Conservation (phyloP, 2,113 vertebrate species). For the Ancistrus triradiatus region DNA sequence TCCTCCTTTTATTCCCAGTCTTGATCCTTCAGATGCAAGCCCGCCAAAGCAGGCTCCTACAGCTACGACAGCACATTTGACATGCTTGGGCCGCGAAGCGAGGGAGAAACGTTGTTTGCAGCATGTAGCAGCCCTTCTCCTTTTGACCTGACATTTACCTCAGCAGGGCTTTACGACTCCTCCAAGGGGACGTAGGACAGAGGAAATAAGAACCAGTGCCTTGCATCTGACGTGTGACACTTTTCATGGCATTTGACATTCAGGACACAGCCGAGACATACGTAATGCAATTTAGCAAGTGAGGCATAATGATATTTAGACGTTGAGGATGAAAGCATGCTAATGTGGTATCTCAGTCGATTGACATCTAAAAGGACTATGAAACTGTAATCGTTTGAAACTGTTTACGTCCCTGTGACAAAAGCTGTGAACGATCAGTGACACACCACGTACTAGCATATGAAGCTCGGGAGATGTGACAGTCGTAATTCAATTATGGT, state of each 20-base stretch:
- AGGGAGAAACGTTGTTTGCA: slow-evolving; percentile 55
- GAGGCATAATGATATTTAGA: slow-evolving; percentile 1
- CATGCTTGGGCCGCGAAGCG: slow-evolving; percentile 55
- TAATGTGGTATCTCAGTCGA: background rate
- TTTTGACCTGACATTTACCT: slow-evolving; percentile 59
- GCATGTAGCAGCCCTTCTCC: slow-evolving; percentile 55
- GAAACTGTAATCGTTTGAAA: background rate
- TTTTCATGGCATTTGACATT: slow-evolving; percentile 32
- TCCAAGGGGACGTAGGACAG: slow-evolving; percentile 29
- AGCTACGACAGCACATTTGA: slow-evolving; percentile 61
- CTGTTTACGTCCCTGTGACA: background rate
- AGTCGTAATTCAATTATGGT: slow-evolving; percentile 65
- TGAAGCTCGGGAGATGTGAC: slow-evolving; percentile 48
- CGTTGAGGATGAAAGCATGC: background rate
- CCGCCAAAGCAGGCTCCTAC: slow-evolving; percentile 46
- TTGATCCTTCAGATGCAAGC: slow-evolving; percentile 58
- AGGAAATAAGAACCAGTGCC: slow-evolving; percentile 40
- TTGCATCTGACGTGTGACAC: slow-evolving; percentile 28
- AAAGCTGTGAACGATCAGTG: slow-evolving; percentile 23
- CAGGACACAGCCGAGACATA: slow-evolving; percentile 17
- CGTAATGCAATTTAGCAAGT: slow-evolving; percentile 1
- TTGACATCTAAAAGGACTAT: background rate
- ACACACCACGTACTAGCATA: slow-evolving; percentile 31
- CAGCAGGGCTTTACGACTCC: slow-evolving; percentile 32
- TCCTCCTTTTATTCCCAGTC: slow-evolving; percentile 32